These are phyloP conservation scores for Ondatra zibethicus DNA, from an alignment of 2,113 vertebrate genomes.

Conservation along the genomic window DNA sequence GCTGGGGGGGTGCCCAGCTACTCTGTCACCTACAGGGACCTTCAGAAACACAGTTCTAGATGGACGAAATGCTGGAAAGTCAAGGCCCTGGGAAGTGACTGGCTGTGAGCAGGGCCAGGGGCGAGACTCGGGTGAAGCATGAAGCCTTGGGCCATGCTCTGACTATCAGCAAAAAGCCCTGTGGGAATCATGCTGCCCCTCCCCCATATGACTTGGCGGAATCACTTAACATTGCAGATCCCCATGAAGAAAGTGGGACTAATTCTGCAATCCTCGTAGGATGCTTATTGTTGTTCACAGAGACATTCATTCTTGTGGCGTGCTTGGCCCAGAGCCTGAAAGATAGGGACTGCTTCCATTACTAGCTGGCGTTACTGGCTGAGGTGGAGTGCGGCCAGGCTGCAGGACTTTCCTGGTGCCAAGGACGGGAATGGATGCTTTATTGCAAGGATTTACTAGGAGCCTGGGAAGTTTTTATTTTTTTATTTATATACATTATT, in stretches of 20 bases:
- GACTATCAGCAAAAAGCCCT: not conserved
- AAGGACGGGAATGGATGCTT: not conserved
- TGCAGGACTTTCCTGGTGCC: not conserved
- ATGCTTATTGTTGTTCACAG: not conserved
- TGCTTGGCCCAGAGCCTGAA: not conserved
- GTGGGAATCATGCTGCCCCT: not conserved
- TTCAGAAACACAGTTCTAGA: not conserved
- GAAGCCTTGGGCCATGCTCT: not conserved
- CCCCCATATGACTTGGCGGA: not conserved
- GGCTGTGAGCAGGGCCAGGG: not conserved
- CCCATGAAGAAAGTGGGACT: not conserved
- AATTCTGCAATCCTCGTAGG: rapidly evolving
- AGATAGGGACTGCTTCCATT: not conserved
- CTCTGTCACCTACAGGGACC: not conserved
- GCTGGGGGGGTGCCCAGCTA: not conserved
- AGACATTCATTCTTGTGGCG: not conserved
- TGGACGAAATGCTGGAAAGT: not conserved
- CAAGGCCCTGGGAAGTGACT: not conserved
- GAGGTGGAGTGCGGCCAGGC: not conserved
- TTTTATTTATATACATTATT: not conserved
- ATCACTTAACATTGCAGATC: not conserved
- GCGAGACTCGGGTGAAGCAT: not conserved
- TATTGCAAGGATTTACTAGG: not conserved
- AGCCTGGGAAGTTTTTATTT: not conserved
- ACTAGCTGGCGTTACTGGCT: not conserved